These are phyloP conservation scores for Spodoptera litura DNA, from an alignment of 1,140 invertebrate species.

Conservation along the genomic window DNA sequence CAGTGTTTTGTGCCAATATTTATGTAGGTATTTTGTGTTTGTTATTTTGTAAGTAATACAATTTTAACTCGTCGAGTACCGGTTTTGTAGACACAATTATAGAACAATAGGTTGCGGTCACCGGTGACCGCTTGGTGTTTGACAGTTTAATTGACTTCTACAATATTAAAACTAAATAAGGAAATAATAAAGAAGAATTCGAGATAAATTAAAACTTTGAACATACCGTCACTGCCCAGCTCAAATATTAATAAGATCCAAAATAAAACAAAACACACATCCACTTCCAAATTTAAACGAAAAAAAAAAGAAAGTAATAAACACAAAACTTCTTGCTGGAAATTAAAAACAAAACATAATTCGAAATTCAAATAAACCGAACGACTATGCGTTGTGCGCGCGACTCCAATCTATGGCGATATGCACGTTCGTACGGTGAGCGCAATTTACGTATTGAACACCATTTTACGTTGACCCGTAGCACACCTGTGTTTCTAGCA, in stretches of 20 bases:
- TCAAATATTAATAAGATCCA: neutral
- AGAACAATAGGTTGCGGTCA: no score
- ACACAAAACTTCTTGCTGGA: conserved; percentile 3
- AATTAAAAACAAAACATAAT: conserved; percentile 51
- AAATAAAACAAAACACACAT: conserved; percentile 21
- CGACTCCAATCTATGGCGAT: conserved; percentile 64
- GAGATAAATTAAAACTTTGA: neutral
- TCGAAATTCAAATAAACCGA: conserved; percentile 54
- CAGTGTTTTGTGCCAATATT: no score
- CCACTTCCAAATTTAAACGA: conserved; percentile 32
- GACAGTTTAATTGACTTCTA: neutral
- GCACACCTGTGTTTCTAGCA: conserved; percentile 52
- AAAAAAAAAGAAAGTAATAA: conserved; percentile 2
- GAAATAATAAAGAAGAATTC: conserved; percentile 8
- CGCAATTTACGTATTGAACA: conserved; percentile 64
- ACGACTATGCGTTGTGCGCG: conserved; percentile 57
- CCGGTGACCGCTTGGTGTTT: no score
- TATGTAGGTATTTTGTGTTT: no score
- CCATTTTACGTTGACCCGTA: conserved; percentile 60
- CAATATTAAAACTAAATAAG: neutral
- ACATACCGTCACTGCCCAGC: conserved; percentile 37
- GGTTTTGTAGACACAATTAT: no score
- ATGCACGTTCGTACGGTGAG: conserved; percentile 62
- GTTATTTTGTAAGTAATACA: no score
- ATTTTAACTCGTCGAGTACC: no score